A percentile compares a stretch with the other conserved stretches of the same genome.
Evolutionary conservation across 2,888 invertebrate genomes (phyloP).

Genomic region (Oithona nana): DNA sequence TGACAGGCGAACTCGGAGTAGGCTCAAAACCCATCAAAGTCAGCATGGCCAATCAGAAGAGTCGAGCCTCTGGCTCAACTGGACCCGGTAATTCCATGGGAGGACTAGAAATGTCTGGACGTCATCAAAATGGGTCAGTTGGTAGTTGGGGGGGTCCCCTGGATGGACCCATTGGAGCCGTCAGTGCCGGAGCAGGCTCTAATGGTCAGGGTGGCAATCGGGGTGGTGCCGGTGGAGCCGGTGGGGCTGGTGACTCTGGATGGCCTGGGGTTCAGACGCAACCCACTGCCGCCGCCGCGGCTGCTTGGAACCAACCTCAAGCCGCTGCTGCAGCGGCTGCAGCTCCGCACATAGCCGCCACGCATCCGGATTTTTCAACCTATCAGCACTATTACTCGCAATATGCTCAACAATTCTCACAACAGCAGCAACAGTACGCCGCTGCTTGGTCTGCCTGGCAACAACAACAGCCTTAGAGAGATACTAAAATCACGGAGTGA

Average conservation of each 20-base stretch:
- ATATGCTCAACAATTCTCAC: conserved; percentile 12
- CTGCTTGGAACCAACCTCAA: not conserved
- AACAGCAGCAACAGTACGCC: conserved; percentile 14
- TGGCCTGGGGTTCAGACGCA: not conserved
- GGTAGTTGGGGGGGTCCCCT: not conserved
- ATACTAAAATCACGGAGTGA: too few relatives aligned
- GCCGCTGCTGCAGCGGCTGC: not conserved
- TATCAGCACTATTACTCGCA: conserved; percentile 12
- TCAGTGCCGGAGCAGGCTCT: too few relatives aligned
- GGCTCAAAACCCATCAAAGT: conserved; percentile 32
- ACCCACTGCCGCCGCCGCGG: not conserved
- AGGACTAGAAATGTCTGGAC: not conserved
- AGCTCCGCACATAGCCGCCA: not conserved
- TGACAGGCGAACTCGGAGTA: conserved; percentile 23
- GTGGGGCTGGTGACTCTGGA: not conserved
- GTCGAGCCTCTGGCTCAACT: not conserved
- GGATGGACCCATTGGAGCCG: not conserved
- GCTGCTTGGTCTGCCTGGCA: conserved; percentile 16
- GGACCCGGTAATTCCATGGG: not conserved
- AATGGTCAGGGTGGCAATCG: not conserved
- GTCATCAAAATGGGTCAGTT: not conserved
- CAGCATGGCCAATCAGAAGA: conserved; percentile 22
- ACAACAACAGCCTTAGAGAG: conserved; percentile 6
- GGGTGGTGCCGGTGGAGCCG: not conserved
- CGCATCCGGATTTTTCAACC: not conserved